phyloP scores from a whole-genome alignment of 1,140 invertebrate genomes.

The Geopemphigus sp. region DNA sequence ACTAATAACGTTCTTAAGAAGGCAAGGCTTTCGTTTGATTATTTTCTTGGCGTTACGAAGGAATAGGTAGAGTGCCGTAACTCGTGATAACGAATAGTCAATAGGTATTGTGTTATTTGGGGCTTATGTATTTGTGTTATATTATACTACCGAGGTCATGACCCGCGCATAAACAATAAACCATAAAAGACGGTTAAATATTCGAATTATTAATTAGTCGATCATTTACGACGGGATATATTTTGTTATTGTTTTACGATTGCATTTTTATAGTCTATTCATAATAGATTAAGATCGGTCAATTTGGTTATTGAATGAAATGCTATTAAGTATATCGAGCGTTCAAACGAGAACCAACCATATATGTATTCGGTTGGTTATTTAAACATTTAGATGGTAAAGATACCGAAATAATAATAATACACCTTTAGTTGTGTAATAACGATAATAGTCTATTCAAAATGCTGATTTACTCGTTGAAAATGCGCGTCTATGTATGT shows the following conservation, averaged over 20 bases:
- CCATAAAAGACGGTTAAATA: not conserved
- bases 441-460: too few species aligned
- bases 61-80: not conserved
- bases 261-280: conserved; percentile 10
- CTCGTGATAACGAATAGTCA: not conserved
- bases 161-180: not conserved
- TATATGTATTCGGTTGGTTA: too few species aligned
- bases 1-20: too few species aligned
- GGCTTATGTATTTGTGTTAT: not conserved
- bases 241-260: conserved; percentile 1
- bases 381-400: too few species aligned
- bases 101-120: not conserved
- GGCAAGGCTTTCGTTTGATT: too few species aligned
- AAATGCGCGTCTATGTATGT: too few species aligned
- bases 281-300: not conserved
- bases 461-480: too few species aligned
- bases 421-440: too few species aligned
- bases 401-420: too few species aligned
- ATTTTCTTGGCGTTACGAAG: not conserved
- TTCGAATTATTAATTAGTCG: conserved; percentile 31
- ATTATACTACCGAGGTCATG: conserved; percentile 8
- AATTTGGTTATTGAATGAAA: not conserved
- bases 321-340: too few species aligned
- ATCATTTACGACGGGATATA: not conserved
- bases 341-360: too few species aligned